phyloP scores from a whole-genome alignment of 2,113 vertebrate species.

The Antechinus stuartii region DNA sequence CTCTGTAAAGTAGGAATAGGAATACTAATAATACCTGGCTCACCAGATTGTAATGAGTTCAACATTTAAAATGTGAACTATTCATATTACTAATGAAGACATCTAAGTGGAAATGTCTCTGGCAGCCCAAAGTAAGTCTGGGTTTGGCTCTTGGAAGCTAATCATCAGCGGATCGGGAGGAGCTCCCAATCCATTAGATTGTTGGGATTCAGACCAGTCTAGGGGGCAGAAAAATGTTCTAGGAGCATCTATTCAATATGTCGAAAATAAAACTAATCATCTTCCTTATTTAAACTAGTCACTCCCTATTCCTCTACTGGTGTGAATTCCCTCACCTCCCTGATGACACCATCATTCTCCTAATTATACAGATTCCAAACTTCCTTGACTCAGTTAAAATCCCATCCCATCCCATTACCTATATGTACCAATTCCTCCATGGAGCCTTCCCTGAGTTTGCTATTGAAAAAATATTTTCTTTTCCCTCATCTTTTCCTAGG shows the following conservation, averaged over 20 bases:
- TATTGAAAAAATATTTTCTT: background rate
- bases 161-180: background rate
- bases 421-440: background rate
- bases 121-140: background rate
- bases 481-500: background rate
- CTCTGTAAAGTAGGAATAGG: background rate
- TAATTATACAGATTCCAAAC: background rate
- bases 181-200: background rate
- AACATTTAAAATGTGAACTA: background rate
- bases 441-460: background rate
- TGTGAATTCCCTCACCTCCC: background rate
- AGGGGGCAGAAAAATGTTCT: background rate
- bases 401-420: background rate
- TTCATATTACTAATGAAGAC: background rate
- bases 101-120: background rate
- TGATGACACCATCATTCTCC: background rate
- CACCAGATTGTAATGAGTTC: background rate
- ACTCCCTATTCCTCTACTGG: background rate
- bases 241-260: background rate
- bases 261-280: background rate
- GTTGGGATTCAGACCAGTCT: background rate
- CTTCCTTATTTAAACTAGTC: background rate
- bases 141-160: background rate
- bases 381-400: background rate
- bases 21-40: background rate